phyloP scores from a whole-genome alignment of 2,888 invertebrate species.

The Atherix ibis region DNA sequence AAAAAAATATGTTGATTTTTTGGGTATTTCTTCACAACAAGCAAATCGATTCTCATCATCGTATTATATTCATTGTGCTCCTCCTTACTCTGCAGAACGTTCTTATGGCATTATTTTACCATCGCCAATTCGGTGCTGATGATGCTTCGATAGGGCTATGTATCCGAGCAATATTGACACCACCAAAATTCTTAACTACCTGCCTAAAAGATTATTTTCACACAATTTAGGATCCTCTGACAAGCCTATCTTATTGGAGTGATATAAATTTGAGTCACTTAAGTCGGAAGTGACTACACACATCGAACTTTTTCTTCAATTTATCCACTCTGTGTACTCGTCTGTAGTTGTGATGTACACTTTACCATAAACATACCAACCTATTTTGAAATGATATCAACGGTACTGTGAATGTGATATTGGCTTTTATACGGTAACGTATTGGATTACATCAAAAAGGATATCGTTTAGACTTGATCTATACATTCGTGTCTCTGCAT shows the following conservation, averaged over 20 bases:
- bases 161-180: not conserved
- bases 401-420: not conserved
- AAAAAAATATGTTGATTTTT: too few species aligned
- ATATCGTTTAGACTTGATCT: not conserved
- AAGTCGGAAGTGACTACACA: conserved; percentile 6
- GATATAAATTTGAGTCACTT: conserved; percentile 8
- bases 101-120: too few species aligned
- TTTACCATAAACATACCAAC: too few species aligned
- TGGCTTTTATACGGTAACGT: not conserved
- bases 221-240: conserved; percentile 6
- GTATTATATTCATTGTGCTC: too few species aligned
- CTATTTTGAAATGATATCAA: not conserved
- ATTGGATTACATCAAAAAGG: not conserved
- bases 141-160: too few species aligned
- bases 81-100: not conserved
- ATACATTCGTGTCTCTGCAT: too few species aligned
- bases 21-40: too few species aligned
- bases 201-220: conserved; percentile 6
- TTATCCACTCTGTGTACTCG: too few species aligned
- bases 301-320: conserved; percentile 6
- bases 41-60: too few species aligned
- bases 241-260: conserved; percentile 3
- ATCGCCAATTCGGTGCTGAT: too few species aligned
- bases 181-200: not conserved
- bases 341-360: too few species aligned